Base-by-base conservation (phyloP, 2,888 invertebrate species). In the Calameuta pallipes region DNA sequence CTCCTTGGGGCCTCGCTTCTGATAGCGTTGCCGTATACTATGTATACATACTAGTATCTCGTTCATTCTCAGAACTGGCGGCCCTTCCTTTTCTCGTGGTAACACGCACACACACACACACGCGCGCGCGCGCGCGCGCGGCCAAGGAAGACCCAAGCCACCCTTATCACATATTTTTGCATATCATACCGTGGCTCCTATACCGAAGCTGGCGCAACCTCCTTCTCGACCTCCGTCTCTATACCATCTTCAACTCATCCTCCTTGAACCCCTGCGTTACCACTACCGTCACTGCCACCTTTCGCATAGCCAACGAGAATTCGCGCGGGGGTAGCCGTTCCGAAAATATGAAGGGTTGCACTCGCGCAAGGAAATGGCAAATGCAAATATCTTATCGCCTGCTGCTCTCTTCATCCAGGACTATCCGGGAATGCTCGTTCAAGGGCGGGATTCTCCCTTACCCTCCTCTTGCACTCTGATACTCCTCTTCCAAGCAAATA, bases 141-240 rank as follows among this genome's bases (percentile, higher is more conserved):
- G 36, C 73, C 74, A 75, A 73, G 12, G 35, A 85, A 34, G 35
- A 85, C 83, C 84, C 84, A 80, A 85, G 83, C 85, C 80, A 83
- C 83, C 81, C 88, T 87, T 88, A 88, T 88, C 88, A 87, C 86
- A 88, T 88, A 88, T 88, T 88, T 88, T 88, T 88, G 88, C 88
- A 88, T 88, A 88, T 87, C 88, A 85, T 88, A 85, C 79, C 78
- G 73, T 76, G 15, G 12, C 31, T 71, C 13, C 41, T 73, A 34
- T 71, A 31, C 30, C 34, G 31, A 31, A 71, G 71, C 31, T 56
- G 37, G 78, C 31, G 71, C 31, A 15, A 15, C 37, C 68, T 73
- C 77, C 77, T 77, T 35, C 74, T 74, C 30, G n/a, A 34, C 73
- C 73, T 73, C 30, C 73, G 3, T 35, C 73, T n/a, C 73, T 71